Evolutionary conservation across 2,888 invertebrate species (phyloP).

Genomic region (Ennomos quercinarius): DNA sequence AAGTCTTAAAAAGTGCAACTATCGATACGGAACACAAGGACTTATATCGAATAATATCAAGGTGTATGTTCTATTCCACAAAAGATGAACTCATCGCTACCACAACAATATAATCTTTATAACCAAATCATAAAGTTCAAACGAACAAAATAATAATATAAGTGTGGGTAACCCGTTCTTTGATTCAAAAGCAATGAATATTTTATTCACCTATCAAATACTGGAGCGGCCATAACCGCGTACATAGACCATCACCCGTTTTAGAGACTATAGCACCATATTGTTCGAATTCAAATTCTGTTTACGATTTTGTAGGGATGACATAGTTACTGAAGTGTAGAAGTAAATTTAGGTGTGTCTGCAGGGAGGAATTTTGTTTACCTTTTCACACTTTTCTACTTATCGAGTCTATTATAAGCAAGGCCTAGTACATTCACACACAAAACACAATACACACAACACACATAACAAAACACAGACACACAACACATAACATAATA

Average conservation of each 20-base stretch:
- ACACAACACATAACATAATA: too few relatives aligned
- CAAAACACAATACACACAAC: too few relatives aligned
- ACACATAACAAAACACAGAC: too few relatives aligned
- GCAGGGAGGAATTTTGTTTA: too few relatives aligned
- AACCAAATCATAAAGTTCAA: constrained; percentile 28
- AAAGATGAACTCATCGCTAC: background rate
- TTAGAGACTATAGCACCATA: constrained; percentile 22
- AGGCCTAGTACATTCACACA: too few relatives aligned
- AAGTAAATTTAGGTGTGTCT: too few relatives aligned
- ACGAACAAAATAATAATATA: constrained; percentile 24
- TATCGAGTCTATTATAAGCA: too few relatives aligned
- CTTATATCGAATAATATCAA: too few relatives aligned
- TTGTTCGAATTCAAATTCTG: constrained; percentile 27
- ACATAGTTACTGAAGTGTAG: background rate
- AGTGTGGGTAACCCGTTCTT: constrained; percentile 27
- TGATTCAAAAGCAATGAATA: constrained; percentile 51
- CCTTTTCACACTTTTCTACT: too few relatives aligned
- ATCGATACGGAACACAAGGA: too few relatives aligned
- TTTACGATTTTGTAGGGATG: constrained; percentile 10
- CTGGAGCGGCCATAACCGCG: constrained; percentile 35
- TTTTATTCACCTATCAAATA: constrained; percentile 52
- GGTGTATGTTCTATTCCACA: too few relatives aligned
- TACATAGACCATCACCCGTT: constrained; percentile 30
- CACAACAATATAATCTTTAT: constrained; percentile 37
- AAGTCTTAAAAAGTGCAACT: too few relatives aligned